These are phyloP conservation scores for Dasypogon diadema DNA, from an alignment of 2,888 invertebrate genomes.

Conservation along the genomic window DNA sequence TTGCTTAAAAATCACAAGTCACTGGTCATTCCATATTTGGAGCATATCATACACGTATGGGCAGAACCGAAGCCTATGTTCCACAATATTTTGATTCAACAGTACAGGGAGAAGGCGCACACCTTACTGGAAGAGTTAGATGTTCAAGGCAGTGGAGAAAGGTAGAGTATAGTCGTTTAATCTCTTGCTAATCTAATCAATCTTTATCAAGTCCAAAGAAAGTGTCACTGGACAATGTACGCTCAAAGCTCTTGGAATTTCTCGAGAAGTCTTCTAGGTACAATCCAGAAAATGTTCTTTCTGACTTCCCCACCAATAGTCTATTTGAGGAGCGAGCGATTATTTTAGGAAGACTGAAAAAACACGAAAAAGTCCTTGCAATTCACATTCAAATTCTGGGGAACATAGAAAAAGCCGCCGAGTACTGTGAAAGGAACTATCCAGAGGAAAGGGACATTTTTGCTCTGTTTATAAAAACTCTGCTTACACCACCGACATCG, in stretches of 20 bases:
- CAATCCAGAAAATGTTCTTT: conserved; percentile 86
- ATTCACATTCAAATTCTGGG: conserved; percentile 92
- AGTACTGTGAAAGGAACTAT: conserved; percentile 84
- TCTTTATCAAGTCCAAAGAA: conserved; percentile 46
- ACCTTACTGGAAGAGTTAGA: conserved; percentile 64
- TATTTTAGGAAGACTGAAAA: conserved; percentile 89
- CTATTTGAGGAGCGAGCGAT: conserved; percentile 94
- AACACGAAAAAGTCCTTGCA: conserved; percentile 92
- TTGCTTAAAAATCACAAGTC: conserved; percentile 83
- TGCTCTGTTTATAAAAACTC: conserved; percentile 66
- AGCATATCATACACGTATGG: conserved; percentile 93
- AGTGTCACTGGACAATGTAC: conserved; percentile 64
- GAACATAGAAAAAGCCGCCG: conserved; percentile 84
- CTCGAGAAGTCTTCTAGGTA: conserved; percentile 85
- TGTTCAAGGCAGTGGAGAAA: neutral
- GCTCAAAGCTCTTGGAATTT: conserved; percentile 78
- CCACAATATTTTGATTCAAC: conserved; percentile 91
- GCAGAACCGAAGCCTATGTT: conserved; percentile 85
- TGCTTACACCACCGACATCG: conserved; percentile 69
- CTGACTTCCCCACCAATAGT: conserved; percentile 86
- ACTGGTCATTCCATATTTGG: conserved; percentile 91
- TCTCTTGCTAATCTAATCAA: neutral
- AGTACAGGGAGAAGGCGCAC: conserved; percentile 83
- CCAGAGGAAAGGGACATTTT: conserved; percentile 66
- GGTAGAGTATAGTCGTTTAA: conserved; percentile 3